A percentile compares a stretch with the other conserved stretches of the same genome.
These are phyloP conservation scores for Acrossocheilus fasciatus DNA, from an alignment of 2,797 vertebrate species.

Conservation along the genomic window DNA sequence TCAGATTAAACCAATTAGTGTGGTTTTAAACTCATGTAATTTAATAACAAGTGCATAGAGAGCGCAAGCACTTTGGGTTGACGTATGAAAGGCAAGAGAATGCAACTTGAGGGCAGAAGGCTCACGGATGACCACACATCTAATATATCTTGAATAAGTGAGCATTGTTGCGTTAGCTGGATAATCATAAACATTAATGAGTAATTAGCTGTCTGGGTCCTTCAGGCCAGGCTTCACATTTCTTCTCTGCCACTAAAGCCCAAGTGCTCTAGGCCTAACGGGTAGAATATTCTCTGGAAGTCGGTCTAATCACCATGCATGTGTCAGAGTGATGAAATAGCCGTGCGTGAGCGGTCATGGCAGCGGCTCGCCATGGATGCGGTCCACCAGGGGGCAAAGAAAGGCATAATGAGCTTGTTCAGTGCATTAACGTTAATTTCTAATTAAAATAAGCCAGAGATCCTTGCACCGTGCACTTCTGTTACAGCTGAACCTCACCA, in stretches of 20 bases:
- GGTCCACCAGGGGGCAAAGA: conserved; percentile 65
- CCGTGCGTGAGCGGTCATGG: conserved; percentile 67
- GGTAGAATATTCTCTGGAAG: conserved; percentile 78
- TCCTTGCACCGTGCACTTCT: conserved; percentile 49
- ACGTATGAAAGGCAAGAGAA: conserved; percentile 70
- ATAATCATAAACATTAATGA: conserved; percentile 79
- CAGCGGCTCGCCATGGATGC: conserved; percentile 64
- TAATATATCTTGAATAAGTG: conserved; percentile 72
- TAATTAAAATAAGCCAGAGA: conserved; percentile 73
- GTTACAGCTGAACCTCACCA: conserved; percentile 49
- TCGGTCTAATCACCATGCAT: conserved; percentile 72
- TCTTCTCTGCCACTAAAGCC: conserved; percentile 68
- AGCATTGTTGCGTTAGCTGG: conserved; percentile 69
- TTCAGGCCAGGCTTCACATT: conserved; percentile 69
- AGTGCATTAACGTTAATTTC: conserved; percentile 75
- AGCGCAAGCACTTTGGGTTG: conserved; percentile 68
- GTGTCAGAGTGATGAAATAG: conserved; percentile 75
- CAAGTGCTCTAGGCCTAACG: conserved; percentile 73
- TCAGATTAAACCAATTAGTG: conserved; percentile 72
- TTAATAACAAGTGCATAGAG: conserved; percentile 74
- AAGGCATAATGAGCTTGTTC: conserved; percentile 72
- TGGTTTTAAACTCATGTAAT: conserved; percentile 73
- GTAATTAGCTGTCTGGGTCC: conserved; percentile 75
- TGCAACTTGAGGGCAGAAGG: conserved; percentile 62
- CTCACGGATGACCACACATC: conserved; percentile 74